These are phyloP conservation scores for Corythornis leucogaster DNA, from an alignment of 2,797 vertebrate genomes.

Conservation along the genomic window DNA sequence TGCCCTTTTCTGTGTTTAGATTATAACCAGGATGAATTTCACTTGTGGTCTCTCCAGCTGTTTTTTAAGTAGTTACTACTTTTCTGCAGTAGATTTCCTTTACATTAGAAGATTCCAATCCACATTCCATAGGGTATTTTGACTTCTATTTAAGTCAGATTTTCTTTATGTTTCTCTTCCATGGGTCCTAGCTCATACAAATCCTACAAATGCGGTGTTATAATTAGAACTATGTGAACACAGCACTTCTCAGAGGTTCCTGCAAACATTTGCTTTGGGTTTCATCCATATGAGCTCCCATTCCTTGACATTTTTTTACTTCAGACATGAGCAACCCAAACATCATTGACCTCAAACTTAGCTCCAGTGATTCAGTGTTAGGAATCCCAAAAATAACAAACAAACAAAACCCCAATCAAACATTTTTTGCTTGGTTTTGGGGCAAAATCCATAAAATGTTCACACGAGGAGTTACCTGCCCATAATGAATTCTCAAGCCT, in stretches of 20 bases:
- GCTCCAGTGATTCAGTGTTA: neutral
- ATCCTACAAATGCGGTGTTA: slow-evolving; percentile 63
- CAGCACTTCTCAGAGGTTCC: slow-evolving; percentile 73
- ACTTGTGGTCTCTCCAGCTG: slow-evolving; percentile 68
- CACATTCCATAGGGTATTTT: slow-evolving; percentile 66
- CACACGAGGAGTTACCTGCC: neutral
- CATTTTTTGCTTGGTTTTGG: neutral
- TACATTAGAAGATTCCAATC: slow-evolving; percentile 58
- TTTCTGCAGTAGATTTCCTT: slow-evolving; percentile 58
- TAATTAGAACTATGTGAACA: slow-evolving; percentile 77
- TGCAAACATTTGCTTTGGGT: slow-evolving; percentile 77
- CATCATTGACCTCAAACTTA: slow-evolving; percentile 6
- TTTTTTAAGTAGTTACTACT: slow-evolving; percentile 64
- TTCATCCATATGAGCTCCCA: slow-evolving; percentile 67
- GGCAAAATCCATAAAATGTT: neutral
- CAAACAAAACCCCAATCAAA: neutral
- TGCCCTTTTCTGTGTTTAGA: slow-evolving; percentile 59
- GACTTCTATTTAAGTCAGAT: slow-evolving; percentile 62
- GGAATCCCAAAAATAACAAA: neutral
- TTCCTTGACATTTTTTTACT: slow-evolving; percentile 68
- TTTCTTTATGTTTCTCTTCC: slow-evolving; percentile 61
- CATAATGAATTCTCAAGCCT: neutral
- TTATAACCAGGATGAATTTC: slow-evolving; percentile 67
- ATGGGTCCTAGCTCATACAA: slow-evolving; percentile 36
- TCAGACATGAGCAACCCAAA: slow-evolving; percentile 55